Evolutionary conservation across 2,113 vertebrate species (phyloP), one percentile per base, ranked within the genome.

Genomic region (Saguinus midas): DNA sequence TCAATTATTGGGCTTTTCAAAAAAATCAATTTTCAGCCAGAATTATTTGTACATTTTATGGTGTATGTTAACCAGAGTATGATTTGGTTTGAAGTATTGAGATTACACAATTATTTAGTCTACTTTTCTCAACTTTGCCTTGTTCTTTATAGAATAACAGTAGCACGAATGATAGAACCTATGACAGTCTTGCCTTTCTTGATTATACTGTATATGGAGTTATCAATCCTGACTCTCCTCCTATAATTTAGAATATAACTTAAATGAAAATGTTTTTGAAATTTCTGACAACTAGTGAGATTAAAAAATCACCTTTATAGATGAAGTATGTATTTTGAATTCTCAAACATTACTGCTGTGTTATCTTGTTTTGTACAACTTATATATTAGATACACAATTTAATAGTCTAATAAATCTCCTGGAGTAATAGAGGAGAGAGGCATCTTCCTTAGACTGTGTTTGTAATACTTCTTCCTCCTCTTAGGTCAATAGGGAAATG

Each of bases 241-340:
- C 61, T 95, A 2, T 80, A 37, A 48, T 45, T 27, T 92, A 82
- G 57, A 78, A 3, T 80, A 40, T 25, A 32, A 40, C 18, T 80
- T 90, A 58, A 72, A 94, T 29, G 40, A 73, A 85, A 95, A 29
- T 86, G 0, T 88, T 64, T 73, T 87, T 82, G 58, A 79, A 73
- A 70, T 90, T 75, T 58, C 85, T n/a, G 25, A 90, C 85, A 78
- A 37, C 1, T 85, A 52, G 11, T 75, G 35, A 37, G 6, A 25
- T 64, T 10, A 90, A 86, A 96, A 96, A 87, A 50, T 91, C 37
- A 70, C 32, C 68, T 94, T 90, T 61, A 84, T 61, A 17, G 72
- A 8, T 64, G 14, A 83, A 50, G n/a, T 85, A 32, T 48, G 1
- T 58, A 52, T 72, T 96, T 87, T 83, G 58, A 93, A 64, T 87